phyloP scores from a whole-genome alignment of 2,113 vertebrate species.

The Corythaeola cristata region DNA sequence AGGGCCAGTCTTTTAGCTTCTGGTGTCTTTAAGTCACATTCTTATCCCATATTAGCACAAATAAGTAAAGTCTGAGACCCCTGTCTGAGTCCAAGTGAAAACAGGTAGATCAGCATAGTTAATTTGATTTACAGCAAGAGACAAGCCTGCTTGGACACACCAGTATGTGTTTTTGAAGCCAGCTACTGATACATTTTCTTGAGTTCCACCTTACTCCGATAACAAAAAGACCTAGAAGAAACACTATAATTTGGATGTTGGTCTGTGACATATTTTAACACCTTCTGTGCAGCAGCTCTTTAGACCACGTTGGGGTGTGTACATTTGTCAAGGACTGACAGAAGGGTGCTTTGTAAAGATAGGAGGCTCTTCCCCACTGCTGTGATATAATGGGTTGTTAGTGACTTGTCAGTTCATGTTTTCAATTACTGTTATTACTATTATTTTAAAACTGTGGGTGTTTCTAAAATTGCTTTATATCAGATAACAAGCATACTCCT shows the following conservation, averaged over 20 bases:
- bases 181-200: neutral
- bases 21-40: neutral
- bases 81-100: neutral
- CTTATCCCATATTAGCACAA: neutral
- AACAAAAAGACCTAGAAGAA: neutral
- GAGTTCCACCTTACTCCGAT: neutral
- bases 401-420: conserved; percentile 56
- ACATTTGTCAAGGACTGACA: neutral
- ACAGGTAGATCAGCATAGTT: neutral
- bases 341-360: neutral
- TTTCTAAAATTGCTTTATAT: conserved; percentile 50
- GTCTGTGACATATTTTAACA: neutral
- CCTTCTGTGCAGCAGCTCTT: neutral
- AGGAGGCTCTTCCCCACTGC: neutral
- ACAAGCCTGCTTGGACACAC: neutral
- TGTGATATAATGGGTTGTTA: conserved; percentile 6
- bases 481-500: conserved; percentile 45
- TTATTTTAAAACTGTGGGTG: conserved; percentile 32
- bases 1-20: neutral
- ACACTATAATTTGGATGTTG: rapidly evolving
- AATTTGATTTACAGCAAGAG: neutral
- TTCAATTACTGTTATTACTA: conserved; percentile 59
- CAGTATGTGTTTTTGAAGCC: neutral
- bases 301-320: neutral
- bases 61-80: neutral